These are phyloP conservation scores for Sycophila sp. DNA, from an alignment of 1,140 invertebrate genomes.

Conservation along the genomic window DNA sequence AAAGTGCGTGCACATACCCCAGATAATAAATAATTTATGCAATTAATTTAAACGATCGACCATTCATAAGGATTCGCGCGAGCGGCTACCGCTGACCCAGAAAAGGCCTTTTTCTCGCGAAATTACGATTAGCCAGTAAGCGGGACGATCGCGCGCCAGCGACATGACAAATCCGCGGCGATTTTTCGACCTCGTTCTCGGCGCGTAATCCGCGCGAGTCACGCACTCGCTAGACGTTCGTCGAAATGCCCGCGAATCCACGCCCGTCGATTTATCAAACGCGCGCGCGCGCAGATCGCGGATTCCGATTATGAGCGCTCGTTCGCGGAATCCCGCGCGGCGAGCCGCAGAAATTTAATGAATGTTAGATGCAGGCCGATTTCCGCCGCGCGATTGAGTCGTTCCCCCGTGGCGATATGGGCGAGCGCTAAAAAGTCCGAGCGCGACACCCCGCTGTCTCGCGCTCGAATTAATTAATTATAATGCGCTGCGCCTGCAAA, in stretches of 20 bases:
- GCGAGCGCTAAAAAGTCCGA: not conserved
- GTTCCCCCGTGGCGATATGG: slow-evolving; percentile 6
- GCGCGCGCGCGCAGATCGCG: not conserved
- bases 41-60: too few relatives aligned
- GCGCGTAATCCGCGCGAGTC: too few relatives aligned
- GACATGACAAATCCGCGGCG: too few relatives aligned
- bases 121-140: too few relatives aligned
- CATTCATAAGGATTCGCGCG: too few relatives aligned
- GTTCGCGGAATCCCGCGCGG: slow-evolving; percentile 13
- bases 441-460: not conserved
- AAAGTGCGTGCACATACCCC: too few relatives aligned
- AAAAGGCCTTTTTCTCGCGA: too few relatives aligned
- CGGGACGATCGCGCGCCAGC: too few relatives aligned
- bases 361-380: slow-evolving; percentile 33
- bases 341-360: slow-evolving; percentile 28
- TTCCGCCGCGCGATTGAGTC: slow-evolving; percentile 25
- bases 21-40: too few relatives aligned
- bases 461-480: slow-evolving; percentile 29
- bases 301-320: slow-evolving; percentile 32
- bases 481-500: not conserved
- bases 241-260: not conserved
- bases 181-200: too few relatives aligned
- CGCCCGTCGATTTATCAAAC: slow-evolving; percentile 13
- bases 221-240: too few relatives aligned
- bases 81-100: too few relatives aligned